phyloP scores from a whole-genome alignment of 2,113 vertebrate genomes.

The Lagopus muta region DNA sequence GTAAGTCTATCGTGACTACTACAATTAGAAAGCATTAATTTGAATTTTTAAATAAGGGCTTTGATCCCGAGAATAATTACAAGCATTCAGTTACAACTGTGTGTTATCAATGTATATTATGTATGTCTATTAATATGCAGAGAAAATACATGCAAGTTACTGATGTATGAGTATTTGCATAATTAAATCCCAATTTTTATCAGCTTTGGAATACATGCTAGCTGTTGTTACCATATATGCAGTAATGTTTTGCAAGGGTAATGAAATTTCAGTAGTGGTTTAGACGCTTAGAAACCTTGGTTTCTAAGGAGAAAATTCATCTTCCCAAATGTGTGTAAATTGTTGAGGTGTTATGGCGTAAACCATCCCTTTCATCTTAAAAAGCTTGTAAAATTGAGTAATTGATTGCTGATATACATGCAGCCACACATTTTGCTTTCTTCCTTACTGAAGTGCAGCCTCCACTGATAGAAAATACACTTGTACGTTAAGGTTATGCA shows the following conservation, averaged over 20 bases:
- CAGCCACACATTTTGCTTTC: neutral
- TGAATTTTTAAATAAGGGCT: slow-evolving; percentile 48
- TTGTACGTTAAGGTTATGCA: neutral
- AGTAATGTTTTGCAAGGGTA: neutral
- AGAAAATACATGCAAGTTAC: neutral
- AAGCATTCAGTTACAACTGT: slow-evolving; percentile 35
- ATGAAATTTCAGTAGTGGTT: neutral
- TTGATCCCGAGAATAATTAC: slow-evolving; percentile 65
- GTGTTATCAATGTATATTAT: neutral
- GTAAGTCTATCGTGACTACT: slow-evolving; percentile 47
- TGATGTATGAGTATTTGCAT: neutral
- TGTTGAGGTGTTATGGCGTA: neutral
- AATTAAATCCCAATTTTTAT: slow-evolving; percentile 14
- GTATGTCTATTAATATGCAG: slow-evolving; percentile 2
- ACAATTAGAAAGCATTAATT: slow-evolving; percentile 23
- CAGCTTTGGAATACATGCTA: neutral
- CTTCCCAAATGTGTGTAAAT: neutral
- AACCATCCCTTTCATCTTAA: neutral
- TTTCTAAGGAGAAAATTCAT: neutral
- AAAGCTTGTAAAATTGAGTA: neutral
- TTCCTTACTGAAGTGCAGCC: neutral
- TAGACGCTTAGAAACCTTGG: neutral
- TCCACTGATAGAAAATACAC: neutral
- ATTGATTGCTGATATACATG: neutral
- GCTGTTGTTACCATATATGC: neutral